phyloP scores from a whole-genome alignment of 2,888 invertebrate species.

The Chrysina gloriosa region DNA sequence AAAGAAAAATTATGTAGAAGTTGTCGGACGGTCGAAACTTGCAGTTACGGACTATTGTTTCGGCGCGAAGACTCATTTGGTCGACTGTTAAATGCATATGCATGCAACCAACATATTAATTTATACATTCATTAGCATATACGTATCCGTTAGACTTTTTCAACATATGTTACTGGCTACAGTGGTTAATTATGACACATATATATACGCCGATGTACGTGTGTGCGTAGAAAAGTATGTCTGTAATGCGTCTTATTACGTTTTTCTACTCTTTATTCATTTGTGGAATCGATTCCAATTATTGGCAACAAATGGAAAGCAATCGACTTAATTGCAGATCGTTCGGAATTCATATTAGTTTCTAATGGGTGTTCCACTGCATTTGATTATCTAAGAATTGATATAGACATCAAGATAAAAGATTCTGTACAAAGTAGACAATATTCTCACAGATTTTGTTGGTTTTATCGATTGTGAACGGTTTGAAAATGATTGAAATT shows the following conservation, averaged over 20 bases:
- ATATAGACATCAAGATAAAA: too few species aligned
- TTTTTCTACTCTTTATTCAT: neutral
- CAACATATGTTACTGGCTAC: constrained; percentile 62
- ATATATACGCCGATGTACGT: constrained; percentile 17
- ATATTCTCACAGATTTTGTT: too few species aligned
- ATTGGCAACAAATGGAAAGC: neutral
- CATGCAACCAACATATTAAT: constrained; percentile 67
- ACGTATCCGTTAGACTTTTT: constrained; percentile 67
- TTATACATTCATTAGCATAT: constrained; percentile 67
- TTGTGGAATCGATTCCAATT: neutral
- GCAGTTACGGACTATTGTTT: constrained; percentile 60
- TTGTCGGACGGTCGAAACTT: constrained; percentile 57
- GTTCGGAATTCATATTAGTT: too few species aligned
- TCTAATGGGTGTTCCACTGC: too few species aligned
- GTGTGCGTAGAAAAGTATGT: constrained; percentile 24
- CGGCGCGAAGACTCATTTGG: constrained; percentile 52
- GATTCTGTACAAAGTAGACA: too few species aligned
- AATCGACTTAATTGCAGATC: neutral
- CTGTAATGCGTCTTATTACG: neutral
- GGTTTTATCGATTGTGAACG: too few species aligned
- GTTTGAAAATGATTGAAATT: too few species aligned
- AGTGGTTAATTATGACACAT: constrained; percentile 46
- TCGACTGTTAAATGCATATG: constrained; percentile 63
- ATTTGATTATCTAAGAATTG: too few species aligned
- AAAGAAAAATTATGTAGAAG: constrained; percentile 66